A percentile compares a stretch with the other conserved stretches of the same genome.
These are phyloP conservation scores for Phytoseiulus persimilis DNA, from an alignment of 2,888 invertebrate genomes.

Conservation along the genomic window DNA sequence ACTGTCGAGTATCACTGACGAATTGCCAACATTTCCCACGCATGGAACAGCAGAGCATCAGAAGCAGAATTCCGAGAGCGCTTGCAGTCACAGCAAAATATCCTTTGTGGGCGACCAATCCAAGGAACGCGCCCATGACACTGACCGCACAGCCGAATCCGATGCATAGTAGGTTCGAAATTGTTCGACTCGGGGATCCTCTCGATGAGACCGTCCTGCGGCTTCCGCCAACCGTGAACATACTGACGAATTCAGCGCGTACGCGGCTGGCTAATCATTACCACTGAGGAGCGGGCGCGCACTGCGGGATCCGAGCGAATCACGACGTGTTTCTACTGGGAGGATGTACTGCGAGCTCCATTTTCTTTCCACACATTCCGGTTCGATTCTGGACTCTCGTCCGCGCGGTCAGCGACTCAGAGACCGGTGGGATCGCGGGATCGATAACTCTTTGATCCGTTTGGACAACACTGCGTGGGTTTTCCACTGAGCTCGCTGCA, in stretches of 20 bases:
- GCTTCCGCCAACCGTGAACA: constrained; percentile 26
- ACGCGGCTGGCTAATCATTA: not conserved
- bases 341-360: too few relatives aligned
- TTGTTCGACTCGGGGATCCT: constrained; percentile 30
- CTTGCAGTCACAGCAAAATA: constrained; percentile 7
- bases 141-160: constrained; percentile 34
- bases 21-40: constrained; percentile 5
- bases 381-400: too few relatives aligned
- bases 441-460: too few relatives aligned
- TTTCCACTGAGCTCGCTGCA: too few relatives aligned
- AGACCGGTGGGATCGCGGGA: too few relatives aligned
- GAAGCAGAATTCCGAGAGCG: constrained; percentile 12
- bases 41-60: constrained; percentile 12
- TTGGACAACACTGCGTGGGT: too few relatives aligned
- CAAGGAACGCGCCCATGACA: constrained; percentile 17
- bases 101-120: constrained; percentile 10
- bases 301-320: too few relatives aligned
- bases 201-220: constrained; percentile 28
- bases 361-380: too few relatives aligned
- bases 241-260: not conserved
- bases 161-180: constrained; percentile 31
- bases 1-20: not conserved
- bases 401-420: too few relatives aligned
- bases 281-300: not conserved
- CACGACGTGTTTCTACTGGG: too few relatives aligned